Evolutionary conservation across 2,113 vertebrate genomes (phyloP).

Genomic region (Macquaria australasica): DNA sequence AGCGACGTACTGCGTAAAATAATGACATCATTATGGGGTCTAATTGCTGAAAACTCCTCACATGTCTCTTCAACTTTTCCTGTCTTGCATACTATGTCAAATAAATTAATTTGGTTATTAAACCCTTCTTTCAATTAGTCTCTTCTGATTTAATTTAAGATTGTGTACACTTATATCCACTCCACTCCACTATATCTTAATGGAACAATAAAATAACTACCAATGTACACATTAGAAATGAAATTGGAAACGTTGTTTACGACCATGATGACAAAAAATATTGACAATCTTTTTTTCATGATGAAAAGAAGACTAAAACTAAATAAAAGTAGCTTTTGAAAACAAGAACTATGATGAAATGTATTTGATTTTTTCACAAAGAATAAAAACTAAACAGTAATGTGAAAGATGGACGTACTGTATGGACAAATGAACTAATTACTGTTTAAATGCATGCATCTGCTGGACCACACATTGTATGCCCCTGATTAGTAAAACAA

Average conservation of each 20-base stretch:
- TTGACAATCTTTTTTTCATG: background rate
- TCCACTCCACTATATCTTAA: background rate
- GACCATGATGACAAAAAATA: too few species aligned
- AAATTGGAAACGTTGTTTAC: background rate
- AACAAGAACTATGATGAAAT: background rate
- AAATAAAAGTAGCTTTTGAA: background rate
- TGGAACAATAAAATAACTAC: background rate
- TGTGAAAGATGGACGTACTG: background rate
- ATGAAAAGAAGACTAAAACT: background rate
- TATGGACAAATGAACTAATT: background rate
- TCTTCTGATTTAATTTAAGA: background rate
- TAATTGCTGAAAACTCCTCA: background rate
- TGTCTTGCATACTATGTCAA: background rate
- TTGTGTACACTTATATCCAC: too few species aligned
- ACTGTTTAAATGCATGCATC: background rate
- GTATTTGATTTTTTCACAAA: background rate
- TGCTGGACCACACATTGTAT: background rate
- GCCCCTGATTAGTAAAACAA: background rate
- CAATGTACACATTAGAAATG: background rate
- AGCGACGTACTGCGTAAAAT: background rate
- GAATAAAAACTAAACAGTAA: background rate
- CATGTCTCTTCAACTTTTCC: background rate
- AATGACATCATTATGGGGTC: background rate
- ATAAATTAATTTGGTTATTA: background rate
- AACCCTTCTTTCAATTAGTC: background rate